Evolutionary conservation across 2,113 vertebrate species (phyloP).

Genomic region (Chunga burmeisteri): DNA sequence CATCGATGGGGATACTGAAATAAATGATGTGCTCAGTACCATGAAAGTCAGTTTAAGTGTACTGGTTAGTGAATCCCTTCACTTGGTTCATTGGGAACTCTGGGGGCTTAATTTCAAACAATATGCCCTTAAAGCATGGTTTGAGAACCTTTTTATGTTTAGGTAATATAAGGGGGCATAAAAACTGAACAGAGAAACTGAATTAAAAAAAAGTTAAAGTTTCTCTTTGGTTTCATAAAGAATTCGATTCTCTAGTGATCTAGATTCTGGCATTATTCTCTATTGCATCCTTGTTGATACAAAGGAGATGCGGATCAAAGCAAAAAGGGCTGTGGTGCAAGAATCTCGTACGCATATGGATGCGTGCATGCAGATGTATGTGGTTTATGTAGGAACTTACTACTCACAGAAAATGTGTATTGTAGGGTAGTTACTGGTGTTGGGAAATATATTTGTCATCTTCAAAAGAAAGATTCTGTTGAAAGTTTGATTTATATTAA

Average conservation of each 20-base stretch:
- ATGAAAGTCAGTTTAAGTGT: neutral
- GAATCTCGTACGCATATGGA: accelerated
- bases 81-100: neutral
- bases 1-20: neutral
- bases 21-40: neutral
- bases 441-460: neutral
- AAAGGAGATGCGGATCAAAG: neutral
- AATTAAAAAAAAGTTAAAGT: neutral
- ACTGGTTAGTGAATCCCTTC: neutral
- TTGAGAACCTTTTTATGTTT: neutral
- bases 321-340: neutral
- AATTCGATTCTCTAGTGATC: neutral
- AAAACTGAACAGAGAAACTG: neutral
- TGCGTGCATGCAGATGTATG: accelerated
- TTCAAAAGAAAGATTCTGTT: neutral
- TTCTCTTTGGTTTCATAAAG: neutral
- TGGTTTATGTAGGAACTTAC: neutral
- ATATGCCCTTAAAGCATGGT: neutral
- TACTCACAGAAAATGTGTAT: neutral
- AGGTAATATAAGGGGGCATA: neutral
- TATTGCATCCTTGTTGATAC: neutral
- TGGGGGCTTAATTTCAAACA: neutral
- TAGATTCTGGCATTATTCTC: neutral
- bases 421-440: neutral
- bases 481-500: neutral